Percentiles rank a stretch among this genome's conserved stretches.
phyloP scores from a whole-genome alignment of 2,888 invertebrate genomes.

The Hymenopus coronatus region DNA sequence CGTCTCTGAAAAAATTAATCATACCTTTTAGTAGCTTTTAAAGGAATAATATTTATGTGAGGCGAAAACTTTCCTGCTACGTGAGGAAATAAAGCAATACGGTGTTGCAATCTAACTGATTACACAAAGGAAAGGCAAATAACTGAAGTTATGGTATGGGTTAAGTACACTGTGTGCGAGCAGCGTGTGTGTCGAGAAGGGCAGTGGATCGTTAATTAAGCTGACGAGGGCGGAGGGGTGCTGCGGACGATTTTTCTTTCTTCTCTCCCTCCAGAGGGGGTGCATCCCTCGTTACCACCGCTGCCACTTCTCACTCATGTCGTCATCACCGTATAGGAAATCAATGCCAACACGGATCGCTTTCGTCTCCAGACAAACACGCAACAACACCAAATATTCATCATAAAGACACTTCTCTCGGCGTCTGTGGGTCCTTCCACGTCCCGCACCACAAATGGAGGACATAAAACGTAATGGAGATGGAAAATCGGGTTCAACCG shows the following conservation, averaged over 20 bases:
- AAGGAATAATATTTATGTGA: too few relatives aligned
- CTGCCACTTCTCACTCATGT: constrained; percentile 5
- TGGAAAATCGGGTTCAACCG: too few relatives aligned
- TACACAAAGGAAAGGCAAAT: too few relatives aligned
- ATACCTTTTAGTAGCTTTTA: too few relatives aligned
- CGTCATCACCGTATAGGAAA: not conserved
- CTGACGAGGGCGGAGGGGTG: not conserved
- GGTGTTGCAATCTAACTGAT: too few relatives aligned
- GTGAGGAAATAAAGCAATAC: too few relatives aligned
- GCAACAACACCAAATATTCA: not conserved
- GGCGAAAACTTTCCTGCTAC: too few relatives aligned
- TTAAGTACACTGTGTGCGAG: too few relatives aligned
- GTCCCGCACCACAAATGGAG: not conserved
- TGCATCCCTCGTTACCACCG: not conserved
- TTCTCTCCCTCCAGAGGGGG: not conserved
- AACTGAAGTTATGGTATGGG: too few relatives aligned
- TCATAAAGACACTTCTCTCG: not conserved
- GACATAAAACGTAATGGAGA: too few relatives aligned
- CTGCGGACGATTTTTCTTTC: not conserved
- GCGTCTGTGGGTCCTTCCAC: not conserved
- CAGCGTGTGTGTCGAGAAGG: not conserved
- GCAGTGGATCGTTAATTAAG: constrained; percentile 13
- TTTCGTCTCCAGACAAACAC: not conserved
- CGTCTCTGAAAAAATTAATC: too few relatives aligned
- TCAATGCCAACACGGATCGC: not conserved